These are phyloP conservation scores for Pangasianodon hypophthalmus DNA, from an alignment of 2,113 vertebrate species.

Conservation along the genomic window DNA sequence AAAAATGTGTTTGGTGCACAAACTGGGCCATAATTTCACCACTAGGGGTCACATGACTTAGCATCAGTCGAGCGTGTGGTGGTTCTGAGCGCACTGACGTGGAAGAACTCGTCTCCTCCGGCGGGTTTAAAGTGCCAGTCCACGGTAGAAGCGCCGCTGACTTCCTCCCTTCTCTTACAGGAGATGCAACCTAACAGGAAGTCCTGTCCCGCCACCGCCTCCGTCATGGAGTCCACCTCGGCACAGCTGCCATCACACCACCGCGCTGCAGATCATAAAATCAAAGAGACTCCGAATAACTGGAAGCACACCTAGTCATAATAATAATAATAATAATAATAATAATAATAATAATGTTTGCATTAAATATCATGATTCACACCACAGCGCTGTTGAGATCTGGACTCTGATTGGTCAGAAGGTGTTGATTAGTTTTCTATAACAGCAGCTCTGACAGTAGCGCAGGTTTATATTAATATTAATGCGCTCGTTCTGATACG, in stretches of 20 bases:
- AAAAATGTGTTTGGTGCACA: not conserved
- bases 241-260: constrained; percentile 77
- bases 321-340: not conserved
- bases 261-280: no score
- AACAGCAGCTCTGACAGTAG: not conserved
- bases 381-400: not conserved
- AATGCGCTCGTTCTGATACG: not conserved
- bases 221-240: constrained; percentile 85
- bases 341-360: not conserved
- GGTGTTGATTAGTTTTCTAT: not conserved
- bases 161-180: constrained; percentile 85
- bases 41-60: not conserved
- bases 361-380: not conserved
- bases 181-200: constrained; percentile 88
- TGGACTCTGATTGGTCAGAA: not conserved
- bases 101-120: constrained; percentile 71
- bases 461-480: not conserved
- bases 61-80: not conserved
- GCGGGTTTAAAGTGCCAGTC: constrained; percentile 82
- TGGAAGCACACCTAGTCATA: not conserved
- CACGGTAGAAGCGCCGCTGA: constrained; percentile 69
- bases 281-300: not conserved
- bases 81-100: constrained; percentile 61
- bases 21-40: not conserved
- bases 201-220: constrained; percentile 75